phyloP scores from a whole-genome alignment of 2,797 vertebrate species.

The Pangasius sanitwongsei region DNA sequence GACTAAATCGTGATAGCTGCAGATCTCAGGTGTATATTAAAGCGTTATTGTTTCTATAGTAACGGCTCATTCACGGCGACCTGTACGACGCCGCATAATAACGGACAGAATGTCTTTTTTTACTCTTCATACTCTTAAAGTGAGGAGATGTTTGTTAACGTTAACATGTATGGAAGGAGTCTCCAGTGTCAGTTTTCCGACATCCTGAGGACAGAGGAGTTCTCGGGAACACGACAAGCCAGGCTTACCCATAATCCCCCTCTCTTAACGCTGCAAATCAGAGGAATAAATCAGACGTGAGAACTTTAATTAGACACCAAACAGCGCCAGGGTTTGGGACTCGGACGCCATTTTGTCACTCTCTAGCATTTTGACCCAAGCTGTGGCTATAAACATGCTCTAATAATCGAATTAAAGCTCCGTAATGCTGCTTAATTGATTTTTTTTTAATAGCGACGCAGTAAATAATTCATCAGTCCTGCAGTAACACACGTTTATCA shows the following conservation, averaged over 20 bases:
- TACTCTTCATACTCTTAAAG: too few relatives aligned
- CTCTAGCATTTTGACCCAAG: not conserved
- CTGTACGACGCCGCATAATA: too few relatives aligned
- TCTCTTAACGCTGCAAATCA: not conserved
- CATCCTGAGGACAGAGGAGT: not conserved
- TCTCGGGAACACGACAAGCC: not conserved
- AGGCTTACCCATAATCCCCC: not conserved
- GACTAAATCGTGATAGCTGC: too few relatives aligned
- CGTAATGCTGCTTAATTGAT: not conserved
- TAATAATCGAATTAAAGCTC: not conserved
- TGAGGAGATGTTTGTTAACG: not conserved
- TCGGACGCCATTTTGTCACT: not conserved
- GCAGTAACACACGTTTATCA: not conserved
- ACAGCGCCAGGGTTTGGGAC: not conserved
- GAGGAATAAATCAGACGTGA: too few relatives aligned
- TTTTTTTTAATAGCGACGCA: not conserved
- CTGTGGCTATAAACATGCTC: not conserved
- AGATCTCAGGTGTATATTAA: too few relatives aligned
- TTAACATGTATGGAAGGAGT: not conserved
- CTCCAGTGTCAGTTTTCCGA: not conserved
- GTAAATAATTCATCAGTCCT: not conserved
- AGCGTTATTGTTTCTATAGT: too few relatives aligned
- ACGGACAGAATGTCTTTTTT: too few relatives aligned
- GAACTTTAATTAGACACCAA: not conserved
- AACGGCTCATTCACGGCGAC: too few relatives aligned